Evolutionary conservation across 2,888 invertebrate genomes (phyloP), one percentile per base, ranked within the genome.

Genomic region (Lordiphosa fenestrarum): DNA sequence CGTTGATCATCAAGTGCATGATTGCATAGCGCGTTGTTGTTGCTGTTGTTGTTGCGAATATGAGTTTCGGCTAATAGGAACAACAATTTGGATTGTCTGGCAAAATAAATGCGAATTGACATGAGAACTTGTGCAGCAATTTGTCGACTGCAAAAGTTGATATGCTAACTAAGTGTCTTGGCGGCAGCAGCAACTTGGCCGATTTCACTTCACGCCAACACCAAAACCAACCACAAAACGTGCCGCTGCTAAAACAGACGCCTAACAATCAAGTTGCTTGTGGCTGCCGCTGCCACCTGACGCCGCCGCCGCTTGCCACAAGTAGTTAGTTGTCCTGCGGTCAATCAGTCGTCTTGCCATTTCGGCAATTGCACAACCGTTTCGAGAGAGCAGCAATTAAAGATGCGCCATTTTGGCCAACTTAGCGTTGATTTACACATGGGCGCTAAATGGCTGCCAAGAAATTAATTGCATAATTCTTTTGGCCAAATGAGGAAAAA

Each of bases 391-490:
- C 49, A 42, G 51, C 61, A 39, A 50, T 42, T 33, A 40, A 42
- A 66, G 66, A 67, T 69, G 76, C 50, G 59, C 13, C 15, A 15
- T 19, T 19, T 36, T 35, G 40, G 33, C 30, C 6, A 7, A 54
- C 38, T 39, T 30, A 53, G 40, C 54, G 59, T 61, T 74, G 73
- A 74, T 78, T 74, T 78, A 69, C 80, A 74, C 73, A 53, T 62
- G 69, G 54, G 51, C 61, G 57, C 66, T 77, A 81, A 81, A 54
- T 59, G 37, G 50, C 60, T 41, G 59, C 52, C 75, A 59, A 61
- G 38, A 49, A 38, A 61, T 48, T 58, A 49, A 30, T 71, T 72
- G 69, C 69, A 58, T 72, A 72, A 72, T 72, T 55, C 61, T 54
- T 36, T 51, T 40, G 44, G 30, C 44, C 51, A 49, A 44, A 38